phyloP scores from a whole-genome alignment of 1,140 invertebrate species.

The Trinorchestia longiramus region DNA sequence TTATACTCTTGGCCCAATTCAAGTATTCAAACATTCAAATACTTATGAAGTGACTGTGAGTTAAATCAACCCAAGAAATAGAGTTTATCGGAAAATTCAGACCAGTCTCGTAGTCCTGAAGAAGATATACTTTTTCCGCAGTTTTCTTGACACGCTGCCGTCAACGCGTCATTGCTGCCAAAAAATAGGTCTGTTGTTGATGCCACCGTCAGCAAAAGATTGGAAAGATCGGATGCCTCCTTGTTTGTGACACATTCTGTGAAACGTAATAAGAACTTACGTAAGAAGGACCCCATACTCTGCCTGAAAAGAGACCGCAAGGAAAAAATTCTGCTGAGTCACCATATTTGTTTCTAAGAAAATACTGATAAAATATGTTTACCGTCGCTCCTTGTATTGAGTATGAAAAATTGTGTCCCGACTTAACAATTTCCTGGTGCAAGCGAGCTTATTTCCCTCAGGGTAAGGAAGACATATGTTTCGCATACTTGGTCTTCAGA shows the following conservation, averaged over 20 bases:
- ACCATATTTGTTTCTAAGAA: neutral
- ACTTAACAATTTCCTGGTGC: neutral
- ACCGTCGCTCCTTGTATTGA: neutral
- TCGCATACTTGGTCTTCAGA: neutral
- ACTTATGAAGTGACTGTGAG: neutral
- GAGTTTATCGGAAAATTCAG: neutral
- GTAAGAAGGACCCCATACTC: neutral
- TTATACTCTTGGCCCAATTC: neutral
- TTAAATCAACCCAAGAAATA: neutral
- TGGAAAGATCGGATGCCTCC: slow-evolving; percentile 21
- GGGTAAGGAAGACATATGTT: neutral
- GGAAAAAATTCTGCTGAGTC: neutral
- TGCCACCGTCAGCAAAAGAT: slow-evolving; percentile 49
- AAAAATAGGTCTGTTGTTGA: slow-evolving; percentile 42
- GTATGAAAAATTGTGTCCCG: neutral
- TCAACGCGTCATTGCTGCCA: slow-evolving; percentile 46
- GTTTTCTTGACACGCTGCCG: slow-evolving; percentile 22
- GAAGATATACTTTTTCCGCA: neutral
- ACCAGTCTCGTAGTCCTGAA: too few relatives aligned
- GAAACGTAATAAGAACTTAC: neutral
- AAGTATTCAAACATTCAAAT: neutral
- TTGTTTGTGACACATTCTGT: slow-evolving; percentile 22
- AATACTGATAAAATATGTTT: neutral
- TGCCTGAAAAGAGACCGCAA: neutral
- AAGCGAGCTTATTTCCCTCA: neutral